Percentiles rank a stretch among this genome's conserved stretches.
Evolutionary conservation across 2,888 invertebrate genomes (phyloP).

Genomic region (Merodon equestris): DNA sequence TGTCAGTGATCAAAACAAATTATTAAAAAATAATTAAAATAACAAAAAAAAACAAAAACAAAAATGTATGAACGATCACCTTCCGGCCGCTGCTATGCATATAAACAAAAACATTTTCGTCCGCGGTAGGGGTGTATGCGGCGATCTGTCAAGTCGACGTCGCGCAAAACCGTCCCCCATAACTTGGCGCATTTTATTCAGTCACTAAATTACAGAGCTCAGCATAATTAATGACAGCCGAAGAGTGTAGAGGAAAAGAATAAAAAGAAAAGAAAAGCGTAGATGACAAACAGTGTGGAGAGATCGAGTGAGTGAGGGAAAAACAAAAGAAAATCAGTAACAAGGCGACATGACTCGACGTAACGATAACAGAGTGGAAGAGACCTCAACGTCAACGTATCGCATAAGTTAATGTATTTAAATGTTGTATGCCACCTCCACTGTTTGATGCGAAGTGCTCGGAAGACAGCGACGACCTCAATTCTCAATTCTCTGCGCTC

Average conservation of each 20-base stretch:
- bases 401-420: slow-evolving; percentile 20
- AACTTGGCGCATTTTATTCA: slow-evolving; percentile 49
- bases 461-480: slow-evolving; percentile 32
- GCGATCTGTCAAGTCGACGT: not conserved
- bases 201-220: slow-evolving; percentile 54
- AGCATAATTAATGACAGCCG: slow-evolving; percentile 49
- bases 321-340: not conserved
- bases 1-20: slow-evolving; percentile 58
- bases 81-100: slow-evolving; percentile 12
- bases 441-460: slow-evolving; percentile 33
- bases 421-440: slow-evolving; percentile 51
- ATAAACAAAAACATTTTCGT: no score
- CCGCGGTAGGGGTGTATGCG: no score
- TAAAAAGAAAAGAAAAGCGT: not conserved
- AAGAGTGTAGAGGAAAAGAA: slow-evolving; percentile 11
- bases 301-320: not conserved
- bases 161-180: slow-evolving; percentile 11
- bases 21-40: slow-evolving; percentile 62
- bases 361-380: slow-evolving; percentile 22
- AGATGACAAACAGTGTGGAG: slow-evolving; percentile 27
- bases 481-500: slow-evolving; percentile 53
- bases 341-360: slow-evolving; percentile 3
- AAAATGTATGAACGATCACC: not conserved
- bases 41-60: slow-evolving; percentile 13
- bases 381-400: slow-evolving; percentile 19